Evolutionary conservation across 1,140 invertebrate genomes (phyloP).

Genomic region (Macrostomum lignano): DNA sequence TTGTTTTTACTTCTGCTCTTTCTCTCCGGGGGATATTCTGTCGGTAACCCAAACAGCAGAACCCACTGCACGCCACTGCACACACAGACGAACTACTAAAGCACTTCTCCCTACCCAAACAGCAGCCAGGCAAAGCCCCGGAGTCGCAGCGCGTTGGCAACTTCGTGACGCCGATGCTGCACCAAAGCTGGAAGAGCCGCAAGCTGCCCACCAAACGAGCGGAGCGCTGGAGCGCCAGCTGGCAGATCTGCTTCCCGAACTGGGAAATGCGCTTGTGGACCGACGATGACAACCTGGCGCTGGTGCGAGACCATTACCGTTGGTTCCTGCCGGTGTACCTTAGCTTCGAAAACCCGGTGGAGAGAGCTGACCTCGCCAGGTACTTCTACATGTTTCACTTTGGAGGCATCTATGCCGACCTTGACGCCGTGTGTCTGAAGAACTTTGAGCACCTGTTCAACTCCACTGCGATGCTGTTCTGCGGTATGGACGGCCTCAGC

Average conservation of each 20-base stretch:
- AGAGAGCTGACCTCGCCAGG: neutral
- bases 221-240: neutral
- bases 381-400: constrained; percentile 1
- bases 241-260: neutral
- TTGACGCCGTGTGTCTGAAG: neutral
- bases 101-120: too few species aligned
- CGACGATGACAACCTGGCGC: neutral
- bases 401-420: constrained; percentile 2
- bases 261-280: neutral
- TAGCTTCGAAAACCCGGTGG: neutral
- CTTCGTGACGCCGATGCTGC: neutral
- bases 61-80: too few species aligned
- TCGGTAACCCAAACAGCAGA: too few species aligned
- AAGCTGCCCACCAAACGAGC: neutral
- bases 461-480: neutral
- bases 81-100: too few species aligned
- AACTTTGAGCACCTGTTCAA: neutral
- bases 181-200: neutral
- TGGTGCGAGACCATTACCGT: neutral
- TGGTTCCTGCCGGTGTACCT: neutral
- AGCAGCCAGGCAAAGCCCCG: too few species aligned
- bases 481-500: neutral
- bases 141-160: too few species aligned
- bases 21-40: too few species aligned
- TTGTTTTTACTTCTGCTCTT: too few species aligned